Conservation (phyloP, 2,888 invertebrate species). For the Rhagophthalmus giganteus region DNA sequence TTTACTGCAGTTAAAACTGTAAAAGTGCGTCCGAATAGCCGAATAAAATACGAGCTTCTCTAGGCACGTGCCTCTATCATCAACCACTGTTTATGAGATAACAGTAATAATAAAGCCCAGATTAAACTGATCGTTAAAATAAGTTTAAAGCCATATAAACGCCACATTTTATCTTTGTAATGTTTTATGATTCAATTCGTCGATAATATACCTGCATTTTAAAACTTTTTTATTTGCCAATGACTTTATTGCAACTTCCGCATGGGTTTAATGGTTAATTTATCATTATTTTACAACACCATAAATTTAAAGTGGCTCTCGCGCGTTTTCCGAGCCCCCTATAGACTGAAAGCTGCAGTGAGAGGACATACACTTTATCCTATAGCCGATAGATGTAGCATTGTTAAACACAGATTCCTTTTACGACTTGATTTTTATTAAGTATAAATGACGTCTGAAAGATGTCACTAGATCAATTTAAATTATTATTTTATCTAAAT, state of each 20-base stretch:
- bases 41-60: constrained; percentile 52
- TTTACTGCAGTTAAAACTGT: constrained; percentile 57
- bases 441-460: constrained; percentile 10
- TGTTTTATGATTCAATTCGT: constrained; percentile 52
- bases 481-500: too few relatives aligned
- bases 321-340: constrained; percentile 43
- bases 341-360: constrained; percentile 44
- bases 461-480: constrained; percentile 22
- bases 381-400: constrained; percentile 40
- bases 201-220: constrained; percentile 47
- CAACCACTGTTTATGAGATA: constrained; percentile 51
- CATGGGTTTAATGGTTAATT: constrained; percentile 18
- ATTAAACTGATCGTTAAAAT: constrained; percentile 56
- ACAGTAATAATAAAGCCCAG: constrained; percentile 55
- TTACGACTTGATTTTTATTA: constrained; percentile 3
- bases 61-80: constrained; percentile 46
- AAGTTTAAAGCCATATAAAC: constrained; percentile 53
- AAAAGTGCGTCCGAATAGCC: constrained; percentile 54
- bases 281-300: constrained; percentile 21
- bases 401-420: constrained; percentile 3
- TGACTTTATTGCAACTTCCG: constrained; percentile 26
- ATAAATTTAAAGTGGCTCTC: constrained; percentile 18
- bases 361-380: constrained; percentile 36
- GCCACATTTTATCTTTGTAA: constrained; percentile 48
- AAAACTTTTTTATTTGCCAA: constrained; percentile 27